Conservation (phyloP, 2,888 invertebrate genomes). For the Slavum lentiscoides region DNA sequence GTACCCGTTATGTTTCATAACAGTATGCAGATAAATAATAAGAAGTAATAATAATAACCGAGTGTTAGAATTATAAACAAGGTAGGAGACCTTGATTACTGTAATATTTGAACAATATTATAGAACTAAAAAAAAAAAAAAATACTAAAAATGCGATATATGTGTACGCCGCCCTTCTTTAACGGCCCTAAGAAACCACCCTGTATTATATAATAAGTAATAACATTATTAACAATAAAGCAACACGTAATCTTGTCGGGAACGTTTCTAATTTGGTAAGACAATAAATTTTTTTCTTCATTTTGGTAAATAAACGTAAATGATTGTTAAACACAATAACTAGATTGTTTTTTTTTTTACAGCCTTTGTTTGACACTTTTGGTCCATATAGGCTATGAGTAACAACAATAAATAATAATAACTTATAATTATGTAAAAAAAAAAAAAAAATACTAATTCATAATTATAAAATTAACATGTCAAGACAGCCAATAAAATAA, state of each 20-base stretch:
- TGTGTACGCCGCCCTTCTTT: not conserved
- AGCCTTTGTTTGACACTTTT: conserved; percentile 28
- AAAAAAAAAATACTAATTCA: not conserved
- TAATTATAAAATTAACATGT: not conserved
- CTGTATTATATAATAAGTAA: conserved; percentile 36
- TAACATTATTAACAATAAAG: not conserved
- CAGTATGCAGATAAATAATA: not conserved
- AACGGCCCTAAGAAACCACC: conserved; percentile 29
- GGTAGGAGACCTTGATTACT: no score
- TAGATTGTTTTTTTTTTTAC: not conserved
- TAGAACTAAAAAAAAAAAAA: conserved; percentile 21
- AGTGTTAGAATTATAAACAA: not conserved
- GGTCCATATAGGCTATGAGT: conserved; percentile 20
- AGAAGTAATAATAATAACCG: not conserved
- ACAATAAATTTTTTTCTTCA: not conserved
- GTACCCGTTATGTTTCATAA: not conserved
- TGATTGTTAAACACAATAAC: conserved; percentile 43
- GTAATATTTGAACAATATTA: conserved; percentile 11
- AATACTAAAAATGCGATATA: conserved; percentile 5
- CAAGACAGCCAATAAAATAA: conserved; percentile 5
- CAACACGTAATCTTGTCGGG: conserved; percentile 4
- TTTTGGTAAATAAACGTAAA: conserved; percentile 15
- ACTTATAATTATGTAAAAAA: not conserved
- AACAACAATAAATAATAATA: conserved; percentile 24
- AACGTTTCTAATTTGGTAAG: conserved; percentile 17